Conservation (phyloP, 2,797 vertebrate genomes). For the Apogon hyalosoma region DNA sequence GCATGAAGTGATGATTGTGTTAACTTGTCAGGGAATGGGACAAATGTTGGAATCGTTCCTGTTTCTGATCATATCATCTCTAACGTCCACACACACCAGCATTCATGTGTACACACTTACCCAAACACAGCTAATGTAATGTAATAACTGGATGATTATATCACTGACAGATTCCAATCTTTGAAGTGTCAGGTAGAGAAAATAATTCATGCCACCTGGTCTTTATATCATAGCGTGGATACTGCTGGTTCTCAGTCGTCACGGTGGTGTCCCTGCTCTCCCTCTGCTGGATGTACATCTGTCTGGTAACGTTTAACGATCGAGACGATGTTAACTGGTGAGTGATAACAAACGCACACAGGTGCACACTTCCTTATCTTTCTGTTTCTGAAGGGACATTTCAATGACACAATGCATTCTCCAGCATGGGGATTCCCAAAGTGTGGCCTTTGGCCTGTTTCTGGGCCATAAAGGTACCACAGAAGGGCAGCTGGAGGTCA, state of each 20-base stretch:
- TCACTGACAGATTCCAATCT: background rate
- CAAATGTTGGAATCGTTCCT: constrained; percentile 48
- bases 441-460: too few relatives aligned
- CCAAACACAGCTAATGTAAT: background rate
- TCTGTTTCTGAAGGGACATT: too few relatives aligned
- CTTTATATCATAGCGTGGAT: constrained; percentile 79
- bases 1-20: constrained; percentile 19
- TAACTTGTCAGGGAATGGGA: constrained; percentile 8
- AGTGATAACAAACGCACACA: constrained; percentile 59
- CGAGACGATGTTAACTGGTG: constrained; percentile 91
- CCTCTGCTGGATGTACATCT: constrained; percentile 89
- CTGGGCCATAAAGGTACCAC: too few relatives aligned
- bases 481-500: too few relatives aligned
- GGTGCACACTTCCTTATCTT: background rate
- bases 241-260: constrained; percentile 85
- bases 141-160: background rate
- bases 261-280: constrained; percentile 83
- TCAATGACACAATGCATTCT: too few relatives aligned
- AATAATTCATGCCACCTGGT: background rate
- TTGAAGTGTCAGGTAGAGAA: background rate
- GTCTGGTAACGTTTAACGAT: constrained; percentile 86
- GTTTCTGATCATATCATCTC: background rate
- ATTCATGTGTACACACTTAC: too few relatives aligned
- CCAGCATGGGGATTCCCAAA: too few relatives aligned
- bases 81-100: background rate